These are phyloP conservation scores for Isaurus tuberculatus DNA, from an alignment of 92 coral and sea anemone genomes.

Conservation along the genomic window DNA sequence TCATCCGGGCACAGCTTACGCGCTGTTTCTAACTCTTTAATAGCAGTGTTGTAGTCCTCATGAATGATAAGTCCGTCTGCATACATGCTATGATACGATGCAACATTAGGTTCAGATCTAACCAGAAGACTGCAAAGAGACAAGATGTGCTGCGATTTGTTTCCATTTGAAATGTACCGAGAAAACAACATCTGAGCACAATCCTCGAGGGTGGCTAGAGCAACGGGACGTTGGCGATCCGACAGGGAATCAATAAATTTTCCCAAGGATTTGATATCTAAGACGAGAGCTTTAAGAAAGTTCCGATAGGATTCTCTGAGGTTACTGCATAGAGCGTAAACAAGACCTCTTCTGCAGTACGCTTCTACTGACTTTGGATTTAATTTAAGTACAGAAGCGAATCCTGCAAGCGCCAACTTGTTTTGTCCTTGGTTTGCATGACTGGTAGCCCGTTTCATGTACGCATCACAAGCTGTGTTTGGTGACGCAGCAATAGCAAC, in stretches of 20 bases:
- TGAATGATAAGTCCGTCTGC: conserved; percentile 86
- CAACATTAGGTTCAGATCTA: conserved; percentile 56
- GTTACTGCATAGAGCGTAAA: conserved; percentile 41
- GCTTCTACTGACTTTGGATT: conserved; percentile 67
- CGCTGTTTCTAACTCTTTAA: conserved; percentile 74
- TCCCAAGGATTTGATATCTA: conserved; percentile 65
- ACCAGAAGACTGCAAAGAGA: conserved; percentile 81
- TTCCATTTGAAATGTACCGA: conserved; percentile 66
- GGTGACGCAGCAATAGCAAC: conserved; percentile 75
- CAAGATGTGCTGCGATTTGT: conserved; percentile 73
- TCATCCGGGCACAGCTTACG: conserved; percentile 71
- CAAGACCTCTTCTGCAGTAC: conserved; percentile 60
- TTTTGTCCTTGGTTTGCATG: conserved; percentile 39
- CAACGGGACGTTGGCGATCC: conserved; percentile 55
- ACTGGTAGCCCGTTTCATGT: conserved; percentile 69
- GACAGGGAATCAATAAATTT: conserved; percentile 69
- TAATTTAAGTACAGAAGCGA: conserved; percentile 48
- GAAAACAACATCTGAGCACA: conserved; percentile 83
- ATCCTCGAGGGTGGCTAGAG: conserved; percentile 71
- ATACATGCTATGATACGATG: conserved; percentile 76
- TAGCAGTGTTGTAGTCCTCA: conserved; percentile 79
- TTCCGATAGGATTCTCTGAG: conserved; percentile 70
- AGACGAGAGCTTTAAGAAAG: conserved; percentile 66
- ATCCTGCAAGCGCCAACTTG: conserved; percentile 67
- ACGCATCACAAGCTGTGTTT: conserved; percentile 59